Conservation (phyloP, 2,797 vertebrate genomes). For the Ciconia nigra region DNA sequence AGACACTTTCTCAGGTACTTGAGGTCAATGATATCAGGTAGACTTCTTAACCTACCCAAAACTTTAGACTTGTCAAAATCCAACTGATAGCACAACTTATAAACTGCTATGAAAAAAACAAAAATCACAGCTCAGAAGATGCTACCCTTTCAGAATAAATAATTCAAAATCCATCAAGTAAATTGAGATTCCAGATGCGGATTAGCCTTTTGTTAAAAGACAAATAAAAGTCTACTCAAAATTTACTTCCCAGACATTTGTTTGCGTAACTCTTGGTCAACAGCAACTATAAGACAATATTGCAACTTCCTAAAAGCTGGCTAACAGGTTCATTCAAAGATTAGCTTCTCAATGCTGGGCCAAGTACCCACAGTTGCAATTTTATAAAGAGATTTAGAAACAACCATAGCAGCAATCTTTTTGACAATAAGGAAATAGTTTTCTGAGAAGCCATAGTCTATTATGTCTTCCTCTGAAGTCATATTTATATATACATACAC, state of each 20-base stretch:
- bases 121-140: not conserved
- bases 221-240: not conserved
- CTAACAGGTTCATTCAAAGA: not conserved
- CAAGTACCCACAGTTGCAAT: not conserved
- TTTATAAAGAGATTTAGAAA: not conserved
- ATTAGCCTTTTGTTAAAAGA: not conserved
- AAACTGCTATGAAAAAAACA: not conserved
- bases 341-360: not conserved
- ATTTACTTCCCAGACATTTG: not conserved
- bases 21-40: not conserved
- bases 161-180: not conserved
- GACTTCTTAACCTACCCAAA: not conserved
- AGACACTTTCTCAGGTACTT: not conserved
- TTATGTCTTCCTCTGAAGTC: not conserved
- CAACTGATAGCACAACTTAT: not conserved
- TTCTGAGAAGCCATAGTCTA: not conserved
- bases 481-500: fast-evolving
- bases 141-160: not conserved
- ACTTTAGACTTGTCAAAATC: not conserved
- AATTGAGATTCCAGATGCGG: not conserved
- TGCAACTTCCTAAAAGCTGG: not conserved
- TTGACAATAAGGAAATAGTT: not conserved
- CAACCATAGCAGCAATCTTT: not conserved
- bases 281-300: not conserved
- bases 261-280: not conserved